Percentiles rank a stretch among this genome's conserved stretches.
Conservation (phyloP, 2,888 invertebrate genomes). For the Hypomecis punctinalis region DNA sequence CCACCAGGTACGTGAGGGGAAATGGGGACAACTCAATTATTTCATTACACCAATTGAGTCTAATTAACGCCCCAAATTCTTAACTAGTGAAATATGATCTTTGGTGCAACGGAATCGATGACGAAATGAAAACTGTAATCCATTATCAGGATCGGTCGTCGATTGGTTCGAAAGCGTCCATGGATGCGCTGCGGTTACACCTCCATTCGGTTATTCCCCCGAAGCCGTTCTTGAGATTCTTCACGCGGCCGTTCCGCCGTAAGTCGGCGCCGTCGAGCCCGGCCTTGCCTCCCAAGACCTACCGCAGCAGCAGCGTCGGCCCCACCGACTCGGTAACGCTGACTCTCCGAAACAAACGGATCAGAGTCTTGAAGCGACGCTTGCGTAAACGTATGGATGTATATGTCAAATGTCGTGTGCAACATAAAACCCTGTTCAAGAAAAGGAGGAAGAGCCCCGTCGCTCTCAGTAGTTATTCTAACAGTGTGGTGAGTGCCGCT, state of each 20-base stretch:
- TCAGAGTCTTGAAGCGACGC: conserved; percentile 70
- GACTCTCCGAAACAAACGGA: conserved; percentile 68
- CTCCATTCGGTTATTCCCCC: conserved; percentile 85
- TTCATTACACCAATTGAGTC: conserved; percentile 24
- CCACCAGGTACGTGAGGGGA: conserved; percentile 82
- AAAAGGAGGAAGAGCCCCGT: conserved; percentile 61
- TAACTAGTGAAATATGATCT: conserved; percentile 13
- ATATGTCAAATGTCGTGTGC: conserved; percentile 78
- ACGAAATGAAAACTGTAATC: conserved; percentile 27
- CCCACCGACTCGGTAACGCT: conserved; percentile 78
- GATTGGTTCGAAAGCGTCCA: conserved; percentile 79
- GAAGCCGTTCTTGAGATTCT: conserved; percentile 86
- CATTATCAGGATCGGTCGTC: conserved; percentile 79
- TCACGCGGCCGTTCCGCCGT: conserved; percentile 88
- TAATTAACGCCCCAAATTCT: conserved; percentile 17
- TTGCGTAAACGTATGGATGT: conserved; percentile 76
- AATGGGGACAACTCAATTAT: conserved; percentile 11
- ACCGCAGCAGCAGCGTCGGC: conserved; percentile 80
- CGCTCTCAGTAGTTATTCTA: conserved; percentile 65
- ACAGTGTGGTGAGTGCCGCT: conserved; percentile 83
- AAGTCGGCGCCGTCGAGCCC: conserved; percentile 88
- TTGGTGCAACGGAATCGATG: conserved; percentile 9
- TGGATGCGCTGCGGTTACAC: conserved; percentile 81
- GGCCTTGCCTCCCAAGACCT: conserved; percentile 84
- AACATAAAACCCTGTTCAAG: conserved; percentile 60